These are phyloP conservation scores for Bactericera cockerelli DNA, from an alignment of 1,140 invertebrate species.

Conservation along the genomic window DNA sequence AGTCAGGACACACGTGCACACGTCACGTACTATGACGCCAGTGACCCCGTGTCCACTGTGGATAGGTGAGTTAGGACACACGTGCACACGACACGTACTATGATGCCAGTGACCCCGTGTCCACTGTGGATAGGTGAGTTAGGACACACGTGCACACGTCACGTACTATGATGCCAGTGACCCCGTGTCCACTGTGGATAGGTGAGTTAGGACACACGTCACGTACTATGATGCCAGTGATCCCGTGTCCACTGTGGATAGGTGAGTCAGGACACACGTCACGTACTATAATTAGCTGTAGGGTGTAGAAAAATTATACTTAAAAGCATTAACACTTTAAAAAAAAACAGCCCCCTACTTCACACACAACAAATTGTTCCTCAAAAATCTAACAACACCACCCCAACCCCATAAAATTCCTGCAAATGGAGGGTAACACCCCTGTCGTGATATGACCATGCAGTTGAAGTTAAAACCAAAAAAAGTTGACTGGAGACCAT, in stretches of 20 bases:
- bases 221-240: no score
- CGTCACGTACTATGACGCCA: background rate
- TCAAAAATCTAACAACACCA: no score
- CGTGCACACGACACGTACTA: background rate
- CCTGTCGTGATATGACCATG: no score
- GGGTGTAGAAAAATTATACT: no score
- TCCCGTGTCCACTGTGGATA: no score
- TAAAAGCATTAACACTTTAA: no score
- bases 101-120: background rate
- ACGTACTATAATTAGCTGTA: background rate
- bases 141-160: background rate
- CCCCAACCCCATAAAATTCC: no score
- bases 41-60: background rate
- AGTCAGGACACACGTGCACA: background rate
- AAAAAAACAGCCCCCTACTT: no score
- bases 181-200: background rate
- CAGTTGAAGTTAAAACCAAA: no score
- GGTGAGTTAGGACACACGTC: background rate
- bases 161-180: background rate
- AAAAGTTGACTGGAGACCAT: no score
- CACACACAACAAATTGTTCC: no score
- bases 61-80: background rate
- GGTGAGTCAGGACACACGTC: background rate
- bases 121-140: background rate
- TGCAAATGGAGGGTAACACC: no score